Percentiles rank a stretch among this genome's conserved stretches.
phyloP scores from a whole-genome alignment of 2,888 invertebrate species.

The Seira ritae region DNA sequence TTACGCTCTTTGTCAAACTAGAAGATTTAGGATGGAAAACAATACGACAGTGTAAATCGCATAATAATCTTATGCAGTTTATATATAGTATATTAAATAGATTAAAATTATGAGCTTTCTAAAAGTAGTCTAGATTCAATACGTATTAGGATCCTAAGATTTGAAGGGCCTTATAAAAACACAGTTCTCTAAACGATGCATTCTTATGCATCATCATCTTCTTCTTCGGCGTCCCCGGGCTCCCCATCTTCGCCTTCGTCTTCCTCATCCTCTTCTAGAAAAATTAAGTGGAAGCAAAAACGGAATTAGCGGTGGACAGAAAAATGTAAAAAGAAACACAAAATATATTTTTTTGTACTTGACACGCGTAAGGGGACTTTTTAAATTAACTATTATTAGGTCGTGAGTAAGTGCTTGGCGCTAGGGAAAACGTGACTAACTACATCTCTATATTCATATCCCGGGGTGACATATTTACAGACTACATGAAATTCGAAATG shows the following conservation, averaged over 20 bases:
- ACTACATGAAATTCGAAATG: no score
- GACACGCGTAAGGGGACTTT: background rate
- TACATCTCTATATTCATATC: no score
- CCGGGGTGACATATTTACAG: no score
- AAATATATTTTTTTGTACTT: background rate
- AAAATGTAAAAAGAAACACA: background rate
- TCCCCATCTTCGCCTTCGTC: conserved; percentile 82
- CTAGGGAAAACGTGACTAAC: no score
- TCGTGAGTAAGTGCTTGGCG: no score
- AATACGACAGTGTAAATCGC: conserved; percentile 62
- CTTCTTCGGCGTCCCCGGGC: conserved; percentile 81
- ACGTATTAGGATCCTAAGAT: conserved; percentile 65
- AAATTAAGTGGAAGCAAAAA: conserved; percentile 52
- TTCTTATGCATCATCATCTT: conserved; percentile 79
- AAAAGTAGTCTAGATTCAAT: conserved; percentile 66
- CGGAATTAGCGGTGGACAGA: conserved; percentile 35
- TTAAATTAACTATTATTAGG: no score
- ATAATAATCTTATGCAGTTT: conserved; percentile 44
- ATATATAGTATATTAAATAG: conserved; percentile 55
- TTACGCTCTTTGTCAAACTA: conserved; percentile 30
- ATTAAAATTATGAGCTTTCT: conserved; percentile 64
- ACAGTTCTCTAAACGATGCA: conserved; percentile 67
- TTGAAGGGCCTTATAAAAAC: conserved; percentile 69
- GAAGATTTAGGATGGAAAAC: conserved; percentile 61
- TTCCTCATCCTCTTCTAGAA: conserved; percentile 77